Conservation (phyloP, 2,888 invertebrate genomes). For the Phorcus lineatus region DNA sequence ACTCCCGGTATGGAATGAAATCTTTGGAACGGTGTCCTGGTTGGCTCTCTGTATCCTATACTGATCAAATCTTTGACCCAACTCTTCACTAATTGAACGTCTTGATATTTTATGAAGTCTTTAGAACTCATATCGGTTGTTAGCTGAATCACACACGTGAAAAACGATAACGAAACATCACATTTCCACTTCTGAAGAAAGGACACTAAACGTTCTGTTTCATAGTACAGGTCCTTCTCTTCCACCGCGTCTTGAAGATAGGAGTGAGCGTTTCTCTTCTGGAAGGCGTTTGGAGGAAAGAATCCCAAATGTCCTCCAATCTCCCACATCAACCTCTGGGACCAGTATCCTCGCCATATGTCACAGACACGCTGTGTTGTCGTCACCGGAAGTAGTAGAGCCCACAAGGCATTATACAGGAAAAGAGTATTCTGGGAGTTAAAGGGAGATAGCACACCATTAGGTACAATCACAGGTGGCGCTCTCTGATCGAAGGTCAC, state of each 20-base stretch:
- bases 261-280: conserved; percentile 49
- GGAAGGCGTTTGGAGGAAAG: conserved; percentile 48
- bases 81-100: background rate
- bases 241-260: conserved; percentile 49
- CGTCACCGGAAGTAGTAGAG: conserved; percentile 52
- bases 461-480: conserved; percentile 55
- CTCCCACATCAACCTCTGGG: conserved; percentile 57
- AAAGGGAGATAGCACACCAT: conserved; percentile 52
- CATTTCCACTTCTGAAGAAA: conserved; percentile 49
- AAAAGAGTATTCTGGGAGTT: conserved; percentile 67
- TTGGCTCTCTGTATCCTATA: conserved; percentile 24
- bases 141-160: conserved; percentile 42
- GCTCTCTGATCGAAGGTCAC: conserved; percentile 53
- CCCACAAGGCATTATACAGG: conserved; percentile 59
- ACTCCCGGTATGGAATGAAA: background rate
- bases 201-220: conserved; percentile 16
- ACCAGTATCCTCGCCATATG: conserved; percentile 64
- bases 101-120: conserved; percentile 21
- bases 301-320: conserved; percentile 53
- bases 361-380: conserved; percentile 56
- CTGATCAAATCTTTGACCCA: conserved; percentile 14
- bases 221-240: conserved; percentile 31
- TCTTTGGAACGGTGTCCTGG: background rate
- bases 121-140: background rate
- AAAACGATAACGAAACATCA: conserved; percentile 36